Base-by-base conservation (phyloP, 2,113 vertebrate genomes). In the sheep (Ovis aries) region DNA sequence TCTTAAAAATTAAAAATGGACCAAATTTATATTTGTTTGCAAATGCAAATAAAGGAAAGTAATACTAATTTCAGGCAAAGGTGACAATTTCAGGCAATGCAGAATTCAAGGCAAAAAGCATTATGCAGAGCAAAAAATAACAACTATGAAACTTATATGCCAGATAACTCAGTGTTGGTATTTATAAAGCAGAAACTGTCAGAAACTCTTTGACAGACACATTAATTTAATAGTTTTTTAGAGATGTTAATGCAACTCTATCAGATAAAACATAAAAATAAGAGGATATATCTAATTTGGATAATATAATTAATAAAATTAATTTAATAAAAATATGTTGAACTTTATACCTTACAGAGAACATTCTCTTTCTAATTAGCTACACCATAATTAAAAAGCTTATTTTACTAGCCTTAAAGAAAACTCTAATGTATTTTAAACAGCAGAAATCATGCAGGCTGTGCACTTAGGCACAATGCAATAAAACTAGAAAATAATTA, bases 321-420 rank as follows among this genome's bases (percentile, higher is more conserved):
- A 85, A 92, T 89, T 88, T 89, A 85, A 67, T 94, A 90, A 87
- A 87, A 87, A 86, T 48, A 40, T 82, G 40, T 88, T 84, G 40
- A 96, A 83, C 85, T 78, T 95, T 81, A 36, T 88, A 91, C n/a
- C 67, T 87, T 95, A 92, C 14, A 94, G 53, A 88, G 21, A 87
- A 94, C 60, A 40, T 92, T 96, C 86, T 77, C 19, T 88, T 97
- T 94, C 62, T 36, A 90, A 83, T 90, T 94, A 96, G 40, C 60
- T 40, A 92, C 40, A 89, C 4, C 45, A 82, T 60, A 88, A 94
- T 90, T 74, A 48, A 87, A 94, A 93, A 83, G 43, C 33, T n/a
- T 5, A 78, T 94, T 94, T 94, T 80, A 94, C 43, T 92, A 90
- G 50, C 33, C 48, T 90, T 31, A 95, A 82, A 80, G 59, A 91